Base-by-base conservation (phyloP, 2,797 vertebrate genomes). In the Phrynocephalus guinanensis region DNA sequence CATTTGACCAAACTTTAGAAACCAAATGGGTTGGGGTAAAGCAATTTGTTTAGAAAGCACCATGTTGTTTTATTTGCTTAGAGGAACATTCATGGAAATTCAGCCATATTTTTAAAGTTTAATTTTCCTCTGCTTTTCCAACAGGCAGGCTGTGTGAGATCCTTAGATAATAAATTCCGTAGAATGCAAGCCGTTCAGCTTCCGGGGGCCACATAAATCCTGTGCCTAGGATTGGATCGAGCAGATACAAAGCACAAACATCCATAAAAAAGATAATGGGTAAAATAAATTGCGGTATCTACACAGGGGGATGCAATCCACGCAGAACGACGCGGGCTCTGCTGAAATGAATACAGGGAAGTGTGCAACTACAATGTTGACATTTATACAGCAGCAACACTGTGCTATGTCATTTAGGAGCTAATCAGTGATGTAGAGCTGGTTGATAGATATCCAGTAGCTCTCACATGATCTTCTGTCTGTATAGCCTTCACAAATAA, bases 201-300 rank as follows among this genome's bases (percentile, higher is more conserved):
- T 60, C 66, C 50, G 18, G 84, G 60, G 77, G n/a, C 15, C 22
- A 33, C 33, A 87, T 87, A 87, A 87, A 87, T 87, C 86, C 86
- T 67, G 3, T 3, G 20, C 33, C 18, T 16, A 82, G 79, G 71
- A 82, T 87, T 87, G 71, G 79, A 82, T 76, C 86, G 15, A 87
- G 86, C 79, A 76, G 79, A 87, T 50, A 68, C 71, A 87, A 76
- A 82, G 86, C 86, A 67, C 79, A 82, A 81, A n/a, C 71, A 87
- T 67, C 38, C 86, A 87, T 87, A 87, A 87, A 87, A 87, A 67
- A 76, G 79, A 87, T 75, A 87, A 87, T 82, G 56, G 79, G 20
- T 6, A 82, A 67, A 67, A 87, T 87, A 87, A 87, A 87, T 87
- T 82, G 79, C 75, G 38, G 30, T n/a, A 50, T 28, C 9, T 48